Evolutionary conservation across 1,140 invertebrate species (phyloP).

Genomic region (Bombus breviceps): DNA sequence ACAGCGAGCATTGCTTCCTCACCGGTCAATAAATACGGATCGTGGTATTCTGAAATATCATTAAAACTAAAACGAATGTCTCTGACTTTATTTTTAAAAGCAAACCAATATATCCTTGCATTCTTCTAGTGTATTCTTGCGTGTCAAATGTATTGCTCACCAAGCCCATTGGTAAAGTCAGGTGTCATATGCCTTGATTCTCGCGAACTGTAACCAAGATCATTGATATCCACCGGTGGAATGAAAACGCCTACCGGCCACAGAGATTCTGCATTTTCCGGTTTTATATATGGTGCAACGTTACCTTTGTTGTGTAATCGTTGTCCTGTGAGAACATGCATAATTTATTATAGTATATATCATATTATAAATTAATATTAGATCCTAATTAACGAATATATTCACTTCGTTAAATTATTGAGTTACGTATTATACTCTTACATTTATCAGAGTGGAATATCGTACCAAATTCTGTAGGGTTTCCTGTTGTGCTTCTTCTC

Average conservation of each 20-base stretch:
- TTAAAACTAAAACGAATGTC: not conserved
- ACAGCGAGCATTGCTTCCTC: constrained; percentile 83
- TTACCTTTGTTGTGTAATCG: constrained; percentile 1
- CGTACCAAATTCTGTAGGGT: constrained; percentile 56
- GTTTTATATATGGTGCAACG: constrained; percentile 16
- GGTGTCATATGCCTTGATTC: constrained; percentile 65
- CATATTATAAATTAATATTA: too few species aligned
- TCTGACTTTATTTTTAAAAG: not conserved
- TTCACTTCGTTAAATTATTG: not conserved
- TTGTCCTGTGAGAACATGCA: constrained; percentile 7
- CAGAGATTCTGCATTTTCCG: constrained; percentile 66
- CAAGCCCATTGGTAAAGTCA: constrained; percentile 72
- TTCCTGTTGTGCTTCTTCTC: constrained; percentile 54
- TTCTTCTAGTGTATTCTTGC: not conserved
- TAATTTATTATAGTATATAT: too few species aligned
- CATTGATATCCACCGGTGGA: constrained; percentile 68
- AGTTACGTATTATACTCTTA: too few species aligned
- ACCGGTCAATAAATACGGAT: constrained; percentile 83
- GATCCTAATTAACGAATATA: not conserved
- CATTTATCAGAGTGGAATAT: not conserved
- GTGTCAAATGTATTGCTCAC: constrained; percentile 53
- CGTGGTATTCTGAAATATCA: constrained; percentile 70
- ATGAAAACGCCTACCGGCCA: constrained; percentile 74
- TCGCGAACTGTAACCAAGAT: constrained; percentile 66
- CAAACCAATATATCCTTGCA: not conserved